phyloP scores from a whole-genome alignment of 92 coral and sea anemone genomes.

The Epizoanthus stellaris region DNA sequence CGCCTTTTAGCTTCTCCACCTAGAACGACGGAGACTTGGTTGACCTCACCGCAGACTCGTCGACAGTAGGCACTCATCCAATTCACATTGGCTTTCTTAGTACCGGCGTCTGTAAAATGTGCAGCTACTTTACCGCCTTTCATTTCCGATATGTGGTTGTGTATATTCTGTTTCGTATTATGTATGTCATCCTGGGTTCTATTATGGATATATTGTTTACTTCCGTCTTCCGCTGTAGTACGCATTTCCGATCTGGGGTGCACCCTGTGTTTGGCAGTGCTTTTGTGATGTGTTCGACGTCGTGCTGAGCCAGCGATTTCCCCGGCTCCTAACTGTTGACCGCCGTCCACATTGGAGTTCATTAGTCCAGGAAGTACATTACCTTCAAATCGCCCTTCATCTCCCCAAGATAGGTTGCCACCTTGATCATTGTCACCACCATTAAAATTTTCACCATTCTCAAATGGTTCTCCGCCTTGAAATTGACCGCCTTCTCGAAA shows the following conservation, averaged over 20 bases:
- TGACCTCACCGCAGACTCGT: neutral
- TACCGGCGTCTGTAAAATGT: neutral
- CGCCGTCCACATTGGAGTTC: conserved; percentile 28
- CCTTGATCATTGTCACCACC: neutral
- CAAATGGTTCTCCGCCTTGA: neutral
- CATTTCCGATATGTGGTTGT: neutral
- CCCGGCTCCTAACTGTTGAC: conserved; percentile 30
- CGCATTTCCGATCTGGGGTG: neutral
- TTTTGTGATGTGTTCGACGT: neutral
- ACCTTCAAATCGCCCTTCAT: neutral
- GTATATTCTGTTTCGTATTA: neutral
- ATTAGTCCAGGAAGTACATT: conserved; percentile 12
- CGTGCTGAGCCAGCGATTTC: conserved; percentile 23
- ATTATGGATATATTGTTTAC: neutral
- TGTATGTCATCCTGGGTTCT: neutral
- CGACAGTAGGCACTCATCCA: conserved; percentile 1
- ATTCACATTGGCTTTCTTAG: neutral
- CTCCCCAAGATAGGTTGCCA: neutral
- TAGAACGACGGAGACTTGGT: conserved; percentile 7
- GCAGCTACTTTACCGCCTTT: neutral
- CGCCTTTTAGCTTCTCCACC: neutral
- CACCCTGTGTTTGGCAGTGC: neutral
- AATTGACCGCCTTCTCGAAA: neutral
- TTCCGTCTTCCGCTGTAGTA: neutral
- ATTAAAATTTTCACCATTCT: neutral